Base-by-base conservation (phyloP, 2,888 invertebrate species). In the Cryptocephalus moraei region DNA sequence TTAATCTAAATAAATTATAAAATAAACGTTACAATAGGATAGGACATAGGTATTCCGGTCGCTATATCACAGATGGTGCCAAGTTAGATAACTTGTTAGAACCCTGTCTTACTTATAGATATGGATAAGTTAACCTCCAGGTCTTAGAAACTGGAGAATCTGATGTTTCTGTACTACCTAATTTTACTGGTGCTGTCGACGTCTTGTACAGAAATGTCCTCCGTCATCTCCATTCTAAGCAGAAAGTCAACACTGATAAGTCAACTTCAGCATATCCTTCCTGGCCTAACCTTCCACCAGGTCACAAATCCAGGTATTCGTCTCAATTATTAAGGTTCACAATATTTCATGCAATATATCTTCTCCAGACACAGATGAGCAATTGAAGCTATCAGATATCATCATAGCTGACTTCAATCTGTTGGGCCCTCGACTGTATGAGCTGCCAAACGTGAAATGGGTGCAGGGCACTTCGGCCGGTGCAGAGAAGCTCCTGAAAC, bases 401-500 rank as follows among this genome's bases (percentile, higher is more conserved):
- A 49, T 75, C 11, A 51, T 74, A 41, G 69, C 66, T 1, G 74
- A 74, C 57, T 68, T 62, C 45, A 58, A 70, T 56, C 61, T 71
- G 43, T 48, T 74, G 40, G 61, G 64, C 32, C 67, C 70, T 2
- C 55, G 70, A 48, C 46, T 67, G 32, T 64, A 70, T 43, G 54
- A 67, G 33, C 59, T 74, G 42, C 62, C 65, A 32, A 60, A 65
- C n/a, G 52, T 62, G 9, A 72, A 71, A 61, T 73, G 73, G 72
- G 51, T 73, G 9, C 74, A 74, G 61, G 64, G 68, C 31, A 74
- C 74, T 6, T 73, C 72, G 72, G 74, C 74, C 13, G 74, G 75
- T 9, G 59, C 72, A 10, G 72, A 74, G 46, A 48, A 45, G 31
- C 53, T 72, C 22, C 10, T 61, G 6, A 55, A 60, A 32, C 43